A percentile compares a stretch with the other conserved stretches of the same genome.
Evolutionary conservation across 2,113 vertebrate species (phyloP).

Genomic region (Rana temporaria): DNA sequence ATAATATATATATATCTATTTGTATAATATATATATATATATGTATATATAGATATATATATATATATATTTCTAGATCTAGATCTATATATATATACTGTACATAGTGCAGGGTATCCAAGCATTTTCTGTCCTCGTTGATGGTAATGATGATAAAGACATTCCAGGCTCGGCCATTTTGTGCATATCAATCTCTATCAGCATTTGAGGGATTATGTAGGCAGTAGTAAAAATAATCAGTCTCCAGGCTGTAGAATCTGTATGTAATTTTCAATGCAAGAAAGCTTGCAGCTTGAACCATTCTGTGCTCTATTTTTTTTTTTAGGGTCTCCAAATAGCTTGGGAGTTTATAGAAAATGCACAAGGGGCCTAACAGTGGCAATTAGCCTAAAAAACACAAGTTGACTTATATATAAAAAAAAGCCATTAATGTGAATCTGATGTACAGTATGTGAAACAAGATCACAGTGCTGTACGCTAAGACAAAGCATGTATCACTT

Average conservation of each 20-base stretch:
- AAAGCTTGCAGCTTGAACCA: conserved; percentile 7
- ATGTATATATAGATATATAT: background rate
- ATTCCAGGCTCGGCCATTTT: conserved; percentile 9
- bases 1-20: too few relatives aligned
- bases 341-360: too few relatives aligned
- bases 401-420: too few relatives aligned
- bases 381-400: too few relatives aligned
- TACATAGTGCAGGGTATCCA: background rate
- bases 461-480: too few relatives aligned
- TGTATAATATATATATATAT: background rate
- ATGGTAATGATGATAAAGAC: conserved; percentile 23
- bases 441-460: too few relatives aligned
- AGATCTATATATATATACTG: too few relatives aligned
- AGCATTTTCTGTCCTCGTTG: conserved; percentile 2
- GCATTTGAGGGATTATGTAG: conserved; percentile 28
- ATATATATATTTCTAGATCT: background rate
- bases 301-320: background rate
- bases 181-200: conserved; percentile 39
- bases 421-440: too few relatives aligned
- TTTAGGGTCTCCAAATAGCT: too few relatives aligned
- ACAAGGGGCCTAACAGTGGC: too few relatives aligned
- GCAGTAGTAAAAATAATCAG: conserved; percentile 45
- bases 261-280: conserved; percentile 3
- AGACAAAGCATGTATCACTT: too few relatives aligned
- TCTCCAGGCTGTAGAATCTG: conserved; percentile 31